Conservation (phyloP, 2,113 vertebrate genomes). For the Mystacornis crossleyi region DNA sequence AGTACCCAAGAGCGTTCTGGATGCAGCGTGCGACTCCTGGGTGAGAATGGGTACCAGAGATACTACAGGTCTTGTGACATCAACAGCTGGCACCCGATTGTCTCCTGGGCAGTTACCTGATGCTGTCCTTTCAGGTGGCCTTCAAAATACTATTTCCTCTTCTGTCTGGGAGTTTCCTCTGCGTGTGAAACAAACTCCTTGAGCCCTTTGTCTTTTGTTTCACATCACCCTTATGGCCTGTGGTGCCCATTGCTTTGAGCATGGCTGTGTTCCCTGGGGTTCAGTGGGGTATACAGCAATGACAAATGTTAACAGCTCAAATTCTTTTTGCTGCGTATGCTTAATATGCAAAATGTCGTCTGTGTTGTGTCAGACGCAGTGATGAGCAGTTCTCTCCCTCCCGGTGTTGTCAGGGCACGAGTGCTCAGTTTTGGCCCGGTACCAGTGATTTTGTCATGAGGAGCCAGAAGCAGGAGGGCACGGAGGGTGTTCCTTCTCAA, state of each 20-base stretch:
- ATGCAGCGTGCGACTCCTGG: not conserved
- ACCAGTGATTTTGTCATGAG: not conserved
- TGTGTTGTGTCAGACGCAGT: not conserved
- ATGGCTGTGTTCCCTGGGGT: not conserved
- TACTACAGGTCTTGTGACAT: not conserved
- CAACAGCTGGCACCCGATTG: not conserved
- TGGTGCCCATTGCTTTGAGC: not conserved
- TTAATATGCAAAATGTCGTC: not conserved
- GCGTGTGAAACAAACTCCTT: not conserved
- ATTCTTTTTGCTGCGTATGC: accelerated
- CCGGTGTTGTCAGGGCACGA: not conserved
- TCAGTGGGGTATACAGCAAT: not conserved
- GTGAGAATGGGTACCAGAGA: not conserved
- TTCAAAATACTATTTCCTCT: not conserved
- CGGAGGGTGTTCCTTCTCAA: not conserved
- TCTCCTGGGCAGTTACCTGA: not conserved
- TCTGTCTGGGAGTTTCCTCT: not conserved
- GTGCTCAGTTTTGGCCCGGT: not conserved
- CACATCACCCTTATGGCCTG: not conserved
- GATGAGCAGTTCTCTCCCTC: not conserved
- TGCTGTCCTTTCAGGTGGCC: not conserved
- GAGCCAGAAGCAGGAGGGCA: not conserved
- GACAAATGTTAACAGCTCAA: not conserved
- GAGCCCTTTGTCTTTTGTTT: not conserved
- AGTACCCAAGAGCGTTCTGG: not conserved